These are phyloP conservation scores for Xerus inauris DNA, from an alignment of 2,113 vertebrate genomes.

Conservation along the genomic window DNA sequence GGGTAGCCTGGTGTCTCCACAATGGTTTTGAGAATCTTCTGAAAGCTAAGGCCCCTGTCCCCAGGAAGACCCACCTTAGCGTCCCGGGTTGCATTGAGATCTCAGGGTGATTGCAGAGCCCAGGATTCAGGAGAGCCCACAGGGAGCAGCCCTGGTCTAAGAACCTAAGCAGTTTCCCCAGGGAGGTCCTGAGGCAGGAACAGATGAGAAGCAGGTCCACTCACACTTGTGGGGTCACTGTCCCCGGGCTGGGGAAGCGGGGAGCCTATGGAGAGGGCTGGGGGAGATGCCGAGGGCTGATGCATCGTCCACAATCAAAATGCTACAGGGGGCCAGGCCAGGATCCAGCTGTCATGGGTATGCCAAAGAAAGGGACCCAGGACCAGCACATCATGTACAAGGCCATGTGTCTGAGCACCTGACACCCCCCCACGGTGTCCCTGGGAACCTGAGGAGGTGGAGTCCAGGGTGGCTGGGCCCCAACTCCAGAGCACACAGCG, in stretches of 20 bases:
- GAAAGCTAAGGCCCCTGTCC: neutral
- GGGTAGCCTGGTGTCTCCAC: neutral
- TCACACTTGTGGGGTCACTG: neutral
- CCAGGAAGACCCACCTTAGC: neutral
- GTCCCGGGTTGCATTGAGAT: neutral
- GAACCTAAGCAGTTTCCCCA: neutral
- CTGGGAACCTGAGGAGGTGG: neutral
- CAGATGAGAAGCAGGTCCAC: neutral
- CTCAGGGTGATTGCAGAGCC: neutral
- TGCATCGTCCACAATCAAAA: neutral
- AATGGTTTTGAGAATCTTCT: neutral
- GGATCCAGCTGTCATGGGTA: neutral
- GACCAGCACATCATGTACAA: neutral
- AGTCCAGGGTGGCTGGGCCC: neutral
- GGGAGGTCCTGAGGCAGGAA: neutral
- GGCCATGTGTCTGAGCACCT: neutral
- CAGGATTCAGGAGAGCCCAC: neutral
- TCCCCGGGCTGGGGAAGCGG: neutral
- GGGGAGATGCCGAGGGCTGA: neutral
- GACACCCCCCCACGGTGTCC: neutral
- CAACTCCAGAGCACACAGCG: neutral
- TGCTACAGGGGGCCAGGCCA: neutral
- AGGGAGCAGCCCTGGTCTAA: neutral
- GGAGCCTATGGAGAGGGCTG: neutral
- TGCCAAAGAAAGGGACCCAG: neutral